phyloP scores from a whole-genome alignment of 2,888 invertebrate genomes.

The Exocentrus adspersus region DNA sequence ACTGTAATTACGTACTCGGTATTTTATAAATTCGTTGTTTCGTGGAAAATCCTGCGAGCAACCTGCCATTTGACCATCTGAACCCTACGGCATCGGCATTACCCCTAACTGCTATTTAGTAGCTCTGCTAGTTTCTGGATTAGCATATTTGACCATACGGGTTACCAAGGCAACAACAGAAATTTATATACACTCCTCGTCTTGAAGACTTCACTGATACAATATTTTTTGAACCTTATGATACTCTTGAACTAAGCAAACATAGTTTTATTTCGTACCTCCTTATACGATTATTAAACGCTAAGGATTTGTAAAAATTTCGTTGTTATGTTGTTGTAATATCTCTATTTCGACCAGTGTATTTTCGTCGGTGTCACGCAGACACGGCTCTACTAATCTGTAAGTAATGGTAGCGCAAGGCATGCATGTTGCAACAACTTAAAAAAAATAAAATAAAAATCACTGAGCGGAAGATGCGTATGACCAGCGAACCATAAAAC shows the following conservation, averaged over 20 bases:
- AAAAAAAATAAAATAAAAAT: conserved; percentile 2
- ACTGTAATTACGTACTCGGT: background rate
- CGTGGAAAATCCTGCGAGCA: background rate
- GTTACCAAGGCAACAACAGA: background rate
- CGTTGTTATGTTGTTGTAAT: too few species aligned
- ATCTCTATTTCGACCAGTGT: conserved; percentile 6
- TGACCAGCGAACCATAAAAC: conserved; percentile 2
- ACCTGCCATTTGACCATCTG: conserved; percentile 3
- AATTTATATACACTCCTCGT: background rate
- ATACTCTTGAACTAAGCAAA: too few species aligned
- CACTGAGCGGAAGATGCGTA: conserved; percentile 3
- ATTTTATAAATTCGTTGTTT: background rate
- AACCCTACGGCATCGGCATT: background rate
- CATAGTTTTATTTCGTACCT: too few species aligned
- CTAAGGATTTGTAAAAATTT: too few species aligned
- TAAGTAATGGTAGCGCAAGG: conserved; percentile 4
- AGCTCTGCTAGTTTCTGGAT: conserved; percentile 2
- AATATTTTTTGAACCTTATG: background rate
- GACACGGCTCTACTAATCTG: conserved; percentile 17
- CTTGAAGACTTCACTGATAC: background rate
- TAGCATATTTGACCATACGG: conserved; percentile 3
- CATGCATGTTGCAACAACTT: conserved; percentile 2
- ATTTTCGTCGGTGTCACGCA: conserved; percentile 19
- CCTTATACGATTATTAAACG: too few species aligned
- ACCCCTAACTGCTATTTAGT: conserved; percentile 2